Evolutionary conservation across 2,113 vertebrate species (phyloP).

Genomic region (Daboia siamensis): DNA sequence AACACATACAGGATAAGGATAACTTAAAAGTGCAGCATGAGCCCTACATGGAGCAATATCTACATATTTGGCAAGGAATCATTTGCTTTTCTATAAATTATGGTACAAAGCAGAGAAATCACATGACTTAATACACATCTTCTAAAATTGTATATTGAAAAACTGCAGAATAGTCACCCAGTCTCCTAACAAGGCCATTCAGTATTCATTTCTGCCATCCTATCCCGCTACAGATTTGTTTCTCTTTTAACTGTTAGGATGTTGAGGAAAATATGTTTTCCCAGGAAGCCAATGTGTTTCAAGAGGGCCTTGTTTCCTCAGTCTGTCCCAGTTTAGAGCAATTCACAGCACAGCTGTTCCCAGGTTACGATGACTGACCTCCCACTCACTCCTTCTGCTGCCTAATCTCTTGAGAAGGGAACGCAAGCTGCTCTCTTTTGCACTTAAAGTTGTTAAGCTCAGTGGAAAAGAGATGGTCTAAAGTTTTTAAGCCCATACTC

Average conservation of each 20-base stretch:
- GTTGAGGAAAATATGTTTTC: not conserved
- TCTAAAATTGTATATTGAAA: not conserved
- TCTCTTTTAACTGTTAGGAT: not conserved
- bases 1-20: no score
- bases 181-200: not conserved
- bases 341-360: slow-evolving; percentile 5
- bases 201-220: not conserved
- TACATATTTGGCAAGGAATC: not conserved
- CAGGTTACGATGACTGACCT: slow-evolving; percentile 7
- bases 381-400: slow-evolving; percentile 15
- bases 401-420: not conserved
- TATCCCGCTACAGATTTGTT: not conserved
- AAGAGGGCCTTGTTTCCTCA: not conserved
- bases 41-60: not conserved
- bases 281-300: not conserved
- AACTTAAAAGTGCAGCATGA: not conserved
- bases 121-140: not conserved
- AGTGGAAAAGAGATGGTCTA: not conserved
- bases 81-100: not conserved
- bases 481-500: slow-evolving; percentile 1
- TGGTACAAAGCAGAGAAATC: not conserved
- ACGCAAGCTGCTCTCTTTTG: slow-evolving; percentile 19
- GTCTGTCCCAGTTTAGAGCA: not conserved
- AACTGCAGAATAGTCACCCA: not conserved
- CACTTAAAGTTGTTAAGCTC: slow-evolving; percentile 16